phyloP scores from a whole-genome alignment of 2,797 vertebrate genomes.

The Squalus acanthias region DNA sequence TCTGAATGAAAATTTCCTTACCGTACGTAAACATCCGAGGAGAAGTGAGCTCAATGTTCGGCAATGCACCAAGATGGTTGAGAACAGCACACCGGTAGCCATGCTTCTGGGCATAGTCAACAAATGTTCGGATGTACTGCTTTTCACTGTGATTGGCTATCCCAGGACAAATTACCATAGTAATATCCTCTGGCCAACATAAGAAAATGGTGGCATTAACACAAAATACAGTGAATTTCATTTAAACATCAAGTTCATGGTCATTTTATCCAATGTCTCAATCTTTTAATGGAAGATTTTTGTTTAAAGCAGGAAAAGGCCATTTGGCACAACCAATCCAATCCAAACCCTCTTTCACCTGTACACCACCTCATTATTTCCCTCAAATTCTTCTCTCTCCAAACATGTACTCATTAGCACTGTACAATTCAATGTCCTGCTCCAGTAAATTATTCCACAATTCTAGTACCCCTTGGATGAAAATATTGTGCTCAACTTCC shows the following conservation, averaged over 20 bases:
- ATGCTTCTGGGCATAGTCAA: conserved; percentile 87
- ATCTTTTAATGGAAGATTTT: not conserved
- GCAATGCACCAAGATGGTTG: conserved; percentile 90
- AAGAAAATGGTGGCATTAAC: not conserved
- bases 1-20: conserved; percentile 51
- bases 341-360: not conserved
- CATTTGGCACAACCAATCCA: not conserved
- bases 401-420: not conserved
- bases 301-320: not conserved
- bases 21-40: conserved; percentile 98
- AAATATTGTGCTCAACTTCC: not conserved
- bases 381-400: not conserved
- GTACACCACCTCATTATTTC: not conserved
- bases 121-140: conserved; percentile 96
- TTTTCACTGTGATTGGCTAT: conserved; percentile 99
- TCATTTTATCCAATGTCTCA: not conserved
- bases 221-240: conserved; percentile 23
- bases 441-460: not conserved
- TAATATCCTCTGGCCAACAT: conserved; percentile 72
- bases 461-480: not conserved
- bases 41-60: conserved; percentile 92
- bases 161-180: conserved; percentile 97
- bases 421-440: not conserved
- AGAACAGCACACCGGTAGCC: conserved; percentile 93
- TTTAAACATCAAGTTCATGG: not conserved